Evolutionary conservation across 2,113 vertebrate species (phyloP).

Genomic region (rat (Rattus norvegicus)): GRCr8 NC_086019.1:165919501-165920000

Average conservation of each 20-base stretch:
- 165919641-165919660: not conserved
- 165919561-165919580: not conserved
- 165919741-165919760: not conserved
- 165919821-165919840: not conserved
- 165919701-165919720: not conserved
- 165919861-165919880: not conserved
- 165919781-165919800: not conserved
- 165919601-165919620: not conserved
- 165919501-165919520: not conserved
- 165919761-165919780: not conserved
- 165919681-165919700: not conserved
- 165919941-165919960: not conserved
- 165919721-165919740: not conserved
- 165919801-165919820: not conserved
- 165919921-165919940: not conserved
- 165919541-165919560: not conserved
- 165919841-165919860: not conserved
- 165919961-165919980: not conserved
- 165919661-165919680: slow-evolving; percentile 50
- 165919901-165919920: not conserved
- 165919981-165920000: not conserved
- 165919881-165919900: not conserved
- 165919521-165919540: not conserved
- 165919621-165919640: not conserved
- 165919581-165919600: not conserved